phyloP scores from a whole-genome alignment of 2,888 invertebrate species.

The Chymomyza caudatula region DNA sequence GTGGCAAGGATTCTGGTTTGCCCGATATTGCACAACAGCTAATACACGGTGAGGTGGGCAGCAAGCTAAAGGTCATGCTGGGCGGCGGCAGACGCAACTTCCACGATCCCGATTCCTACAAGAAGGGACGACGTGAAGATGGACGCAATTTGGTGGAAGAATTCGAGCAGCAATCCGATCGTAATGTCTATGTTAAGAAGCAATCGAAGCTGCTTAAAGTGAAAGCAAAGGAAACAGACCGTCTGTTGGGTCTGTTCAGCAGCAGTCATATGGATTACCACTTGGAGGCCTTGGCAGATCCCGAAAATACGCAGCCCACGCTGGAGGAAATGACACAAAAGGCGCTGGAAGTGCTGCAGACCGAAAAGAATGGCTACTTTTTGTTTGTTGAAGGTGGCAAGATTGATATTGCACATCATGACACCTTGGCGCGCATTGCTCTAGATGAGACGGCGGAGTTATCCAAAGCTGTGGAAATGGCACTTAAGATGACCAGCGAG shows the following conservation, averaged over 20 bases:
- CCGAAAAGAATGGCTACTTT: slow-evolving; percentile 85
- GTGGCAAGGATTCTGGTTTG: slow-evolving; percentile 79
- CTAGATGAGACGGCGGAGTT: slow-evolving; percentile 82
- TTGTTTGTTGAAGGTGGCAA: slow-evolving; percentile 85
- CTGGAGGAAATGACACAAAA: slow-evolving; percentile 86
- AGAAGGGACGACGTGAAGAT: slow-evolving; percentile 81
- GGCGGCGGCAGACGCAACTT: slow-evolving; percentile 87
- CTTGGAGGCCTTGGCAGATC: slow-evolving; percentile 79
- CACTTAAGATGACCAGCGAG: slow-evolving; percentile 81
- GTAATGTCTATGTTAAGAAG: slow-evolving; percentile 80
- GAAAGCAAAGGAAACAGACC: slow-evolving; percentile 79
- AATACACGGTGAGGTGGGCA: slow-evolving; percentile 83
- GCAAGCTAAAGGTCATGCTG: slow-evolving; percentile 85
- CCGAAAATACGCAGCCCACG: slow-evolving; percentile 80
- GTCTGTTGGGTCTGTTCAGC: slow-evolving; percentile 83
- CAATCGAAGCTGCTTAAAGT: slow-evolving; percentile 78
- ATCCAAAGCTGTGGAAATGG: slow-evolving; percentile 84
- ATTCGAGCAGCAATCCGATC: slow-evolving; percentile 80
- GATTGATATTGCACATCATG: slow-evolving; percentile 76
- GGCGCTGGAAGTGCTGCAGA: slow-evolving; percentile 84
- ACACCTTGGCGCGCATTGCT: slow-evolving; percentile 69
- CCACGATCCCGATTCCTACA: slow-evolving; percentile 79
- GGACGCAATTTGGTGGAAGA: slow-evolving; percentile 82
- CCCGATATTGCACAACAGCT: slow-evolving; percentile 87
- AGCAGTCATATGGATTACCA: slow-evolving; percentile 85